Percentiles rank a stretch among this genome's conserved stretches.
Evolutionary conservation across 1,140 invertebrate species (phyloP).

Genomic region (Cryptotermes secundus): DNA sequence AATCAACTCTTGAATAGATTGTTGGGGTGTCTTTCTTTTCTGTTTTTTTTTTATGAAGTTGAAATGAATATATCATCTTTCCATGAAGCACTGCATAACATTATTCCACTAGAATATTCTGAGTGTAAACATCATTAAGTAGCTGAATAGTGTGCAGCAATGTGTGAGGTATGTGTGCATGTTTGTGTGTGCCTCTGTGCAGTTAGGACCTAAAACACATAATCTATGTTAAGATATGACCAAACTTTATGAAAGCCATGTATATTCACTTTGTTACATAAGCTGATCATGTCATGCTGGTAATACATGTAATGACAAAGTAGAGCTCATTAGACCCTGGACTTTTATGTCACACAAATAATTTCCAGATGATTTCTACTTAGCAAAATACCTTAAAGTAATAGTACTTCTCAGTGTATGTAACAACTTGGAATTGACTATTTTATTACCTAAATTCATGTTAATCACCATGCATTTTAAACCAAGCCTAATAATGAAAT

Average conservation of each 20-base stretch:
- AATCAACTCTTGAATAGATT: not conserved
- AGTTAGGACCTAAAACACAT: slow-evolving; percentile 3
- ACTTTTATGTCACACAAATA: not conserved
- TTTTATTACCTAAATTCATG: slow-evolving; percentile 9
- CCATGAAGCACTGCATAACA: not conserved
- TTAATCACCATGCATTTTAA: not conserved
- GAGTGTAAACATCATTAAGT: not conserved
- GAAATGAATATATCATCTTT: not conserved
- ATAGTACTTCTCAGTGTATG: not conserved
- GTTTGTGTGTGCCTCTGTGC: not conserved
- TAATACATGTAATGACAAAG: not conserved
- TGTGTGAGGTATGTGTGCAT: not conserved
- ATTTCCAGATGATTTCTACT: not conserved
- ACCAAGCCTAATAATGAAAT: not conserved
- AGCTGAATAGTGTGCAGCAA: not conserved
- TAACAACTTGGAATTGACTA: slow-evolving; percentile 3
- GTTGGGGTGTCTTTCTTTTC: not conserved
- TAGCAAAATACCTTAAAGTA: not conserved
- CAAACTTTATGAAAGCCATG: slow-evolving; percentile 15
- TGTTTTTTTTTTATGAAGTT: not conserved
- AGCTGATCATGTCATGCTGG: not conserved
- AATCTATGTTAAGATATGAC: slow-evolving; percentile 9
- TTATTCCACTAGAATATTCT: slow-evolving; percentile 2
- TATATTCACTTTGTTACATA: not conserved
- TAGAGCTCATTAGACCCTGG: not conserved